A percentile compares a stretch with the other conserved stretches of the same genome.
Evolutionary conservation across 2,113 vertebrate species (phyloP).

Genomic region (Calyptommatus sinebrachiatus): DNA sequence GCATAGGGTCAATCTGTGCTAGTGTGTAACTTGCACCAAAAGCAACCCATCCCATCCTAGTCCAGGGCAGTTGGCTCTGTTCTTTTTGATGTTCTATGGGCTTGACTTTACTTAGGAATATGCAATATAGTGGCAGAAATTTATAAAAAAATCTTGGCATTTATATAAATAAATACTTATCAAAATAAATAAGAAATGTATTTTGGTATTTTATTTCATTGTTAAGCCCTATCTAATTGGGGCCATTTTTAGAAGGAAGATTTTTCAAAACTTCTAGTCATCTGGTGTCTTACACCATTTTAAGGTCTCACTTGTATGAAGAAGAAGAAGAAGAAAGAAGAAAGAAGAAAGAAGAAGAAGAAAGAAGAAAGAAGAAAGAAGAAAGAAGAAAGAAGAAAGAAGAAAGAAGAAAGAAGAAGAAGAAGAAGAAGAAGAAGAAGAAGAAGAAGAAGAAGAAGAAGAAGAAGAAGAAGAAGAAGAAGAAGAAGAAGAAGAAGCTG

Average conservation of each 20-base stretch:
- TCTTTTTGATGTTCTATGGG: not conserved
- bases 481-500: constrained; percentile 5
- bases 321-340: constrained; percentile 5
- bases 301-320: constrained; percentile 1
- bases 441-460: constrained; percentile 7
- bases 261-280: not conserved
- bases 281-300: not conserved
- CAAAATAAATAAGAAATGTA: no score
- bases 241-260: not conserved
- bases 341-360: constrained; percentile 3
- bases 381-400: no score
- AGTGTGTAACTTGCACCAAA: no score
- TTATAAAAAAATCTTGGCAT: not conserved
- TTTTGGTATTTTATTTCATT: not conserved
- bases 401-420: no score
- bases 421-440: constrained; percentile 10
- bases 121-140: not conserved
- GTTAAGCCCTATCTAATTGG: not conserved
- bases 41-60: not conserved
- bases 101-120: not conserved
- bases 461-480: constrained; percentile 4
- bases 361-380: no score
- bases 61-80: not conserved
- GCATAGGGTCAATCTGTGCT: no score
- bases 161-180: no score